phyloP scores from a whole-genome alignment of 2,113 vertebrate genomes.

The Porphyrio hochstetteri region DNA sequence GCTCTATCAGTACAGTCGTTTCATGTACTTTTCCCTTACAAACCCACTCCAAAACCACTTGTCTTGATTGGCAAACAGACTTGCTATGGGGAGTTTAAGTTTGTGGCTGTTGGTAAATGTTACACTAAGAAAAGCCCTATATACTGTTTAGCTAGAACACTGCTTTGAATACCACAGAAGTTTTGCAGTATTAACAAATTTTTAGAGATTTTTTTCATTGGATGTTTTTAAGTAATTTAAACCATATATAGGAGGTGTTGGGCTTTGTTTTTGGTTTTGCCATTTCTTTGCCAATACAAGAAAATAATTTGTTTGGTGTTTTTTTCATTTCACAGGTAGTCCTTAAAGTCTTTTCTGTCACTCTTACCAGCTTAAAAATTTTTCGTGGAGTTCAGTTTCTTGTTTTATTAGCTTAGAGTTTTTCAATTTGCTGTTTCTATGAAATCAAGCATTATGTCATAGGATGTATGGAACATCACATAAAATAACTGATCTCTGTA shows the following conservation, averaged over 20 bases:
- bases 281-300: background rate
- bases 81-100: background rate
- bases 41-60: background rate
- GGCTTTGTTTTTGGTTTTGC: background rate
- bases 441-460: background rate
- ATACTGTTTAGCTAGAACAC: background rate
- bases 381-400: background rate
- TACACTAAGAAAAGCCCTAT: background rate
- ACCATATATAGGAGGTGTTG: background rate
- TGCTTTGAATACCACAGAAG: background rate
- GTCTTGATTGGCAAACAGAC: background rate
- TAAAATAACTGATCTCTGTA: background rate
- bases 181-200: background rate
- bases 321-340: background rate
- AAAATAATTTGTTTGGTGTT: background rate
- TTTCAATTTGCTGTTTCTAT: background rate
- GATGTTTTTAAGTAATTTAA: background rate
- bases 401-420: background rate
- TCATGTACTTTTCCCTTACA: background rate
- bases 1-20: background rate
- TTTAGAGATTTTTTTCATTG: background rate
- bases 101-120: background rate
- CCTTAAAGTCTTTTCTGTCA: background rate
- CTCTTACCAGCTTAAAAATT: background rate
- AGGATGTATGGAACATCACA: rapidly evolving